A percentile compares a stretch with the other conserved stretches of the same genome.
Conservation (phyloP, 2,113 vertebrate genomes). For the Urocynchramus pylzowi region DNA sequence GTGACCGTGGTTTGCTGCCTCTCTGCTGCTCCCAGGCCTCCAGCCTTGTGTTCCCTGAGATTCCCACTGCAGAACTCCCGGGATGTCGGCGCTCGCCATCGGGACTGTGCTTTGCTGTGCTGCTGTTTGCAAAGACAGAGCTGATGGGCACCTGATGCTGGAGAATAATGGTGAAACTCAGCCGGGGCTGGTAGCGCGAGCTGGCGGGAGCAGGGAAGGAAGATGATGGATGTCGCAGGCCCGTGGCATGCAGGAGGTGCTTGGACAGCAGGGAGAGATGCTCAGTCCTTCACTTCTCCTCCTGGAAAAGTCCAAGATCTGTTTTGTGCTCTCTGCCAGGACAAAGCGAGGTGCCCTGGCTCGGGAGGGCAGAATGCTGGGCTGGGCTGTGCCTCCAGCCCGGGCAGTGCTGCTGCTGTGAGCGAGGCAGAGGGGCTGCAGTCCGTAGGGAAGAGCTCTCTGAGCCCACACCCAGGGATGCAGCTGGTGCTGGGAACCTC, state of each 20-base stretch:
- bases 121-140: neutral
- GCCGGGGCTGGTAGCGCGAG: rapidly evolving
- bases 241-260: neutral
- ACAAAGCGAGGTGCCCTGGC: neutral
- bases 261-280: neutral
- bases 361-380: rapidly evolving
- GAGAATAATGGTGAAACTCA: neutral
- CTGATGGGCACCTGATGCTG: neutral
- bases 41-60: neutral
- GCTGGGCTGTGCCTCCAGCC: neutral
- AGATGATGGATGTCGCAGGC: neutral
- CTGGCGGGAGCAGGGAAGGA: neutral
- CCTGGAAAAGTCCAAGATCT: neutral
- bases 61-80: rapidly evolving
- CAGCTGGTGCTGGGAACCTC: neutral
- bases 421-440: neutral
- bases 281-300: neutral
- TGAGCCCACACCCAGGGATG: rapidly evolving
- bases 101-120: constrained; percentile 5
- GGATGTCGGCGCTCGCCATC: neutral
- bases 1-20: neutral
- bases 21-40: neutral
- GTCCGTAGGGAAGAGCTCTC: rapidly evolving
- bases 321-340: neutral
- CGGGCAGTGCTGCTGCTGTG: neutral